phyloP scores from a whole-genome alignment of 2,113 vertebrate genomes.

The Origma solitaria region DNA sequence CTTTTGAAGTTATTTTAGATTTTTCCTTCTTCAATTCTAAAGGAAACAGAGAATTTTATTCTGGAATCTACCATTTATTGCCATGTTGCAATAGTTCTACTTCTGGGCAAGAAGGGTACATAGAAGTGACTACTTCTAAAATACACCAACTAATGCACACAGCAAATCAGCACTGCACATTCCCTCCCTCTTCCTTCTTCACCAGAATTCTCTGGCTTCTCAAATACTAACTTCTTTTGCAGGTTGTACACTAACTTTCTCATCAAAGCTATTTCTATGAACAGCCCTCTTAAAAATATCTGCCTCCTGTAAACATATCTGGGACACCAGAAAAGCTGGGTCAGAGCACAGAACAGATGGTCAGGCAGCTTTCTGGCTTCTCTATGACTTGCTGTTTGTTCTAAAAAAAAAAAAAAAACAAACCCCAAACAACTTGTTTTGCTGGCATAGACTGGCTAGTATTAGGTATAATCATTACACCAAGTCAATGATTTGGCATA shows the following conservation, averaged over 20 bases:
- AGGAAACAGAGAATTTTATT: background rate
- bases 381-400: background rate
- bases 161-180: background rate
- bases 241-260: background rate
- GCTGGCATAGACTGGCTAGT: background rate
- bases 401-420: background rate
- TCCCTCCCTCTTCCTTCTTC: background rate
- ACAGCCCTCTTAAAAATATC: background rate
- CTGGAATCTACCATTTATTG: background rate
- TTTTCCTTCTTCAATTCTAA: background rate
- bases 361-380: background rate
- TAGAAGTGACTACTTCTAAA: background rate
- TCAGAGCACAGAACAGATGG: background rate
- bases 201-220: background rate
- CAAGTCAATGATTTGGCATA: background rate
- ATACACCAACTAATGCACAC: background rate
- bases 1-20: background rate
- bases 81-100: background rate
- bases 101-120: background rate
- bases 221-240: background rate
- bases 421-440: background rate
- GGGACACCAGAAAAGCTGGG: background rate
- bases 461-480: background rate
- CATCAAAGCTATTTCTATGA: background rate
- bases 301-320: background rate